Evolutionary conservation across 2,888 invertebrate species (phyloP).

Genomic region (Parnassius glacialis): DNA sequence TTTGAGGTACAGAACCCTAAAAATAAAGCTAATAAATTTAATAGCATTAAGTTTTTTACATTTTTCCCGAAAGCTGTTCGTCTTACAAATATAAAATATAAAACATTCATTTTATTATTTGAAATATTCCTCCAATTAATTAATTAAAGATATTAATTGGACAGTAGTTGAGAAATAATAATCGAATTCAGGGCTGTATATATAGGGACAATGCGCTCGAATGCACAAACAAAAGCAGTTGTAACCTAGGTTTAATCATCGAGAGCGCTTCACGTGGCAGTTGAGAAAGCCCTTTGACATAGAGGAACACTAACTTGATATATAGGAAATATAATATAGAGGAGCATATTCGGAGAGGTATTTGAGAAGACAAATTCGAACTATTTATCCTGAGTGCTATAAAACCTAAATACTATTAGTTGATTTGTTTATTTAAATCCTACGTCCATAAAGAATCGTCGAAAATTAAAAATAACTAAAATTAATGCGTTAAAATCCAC

Average conservation of each 20-base stretch:
- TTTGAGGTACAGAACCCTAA: no score
- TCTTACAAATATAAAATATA: no score
- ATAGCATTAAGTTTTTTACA: no score
- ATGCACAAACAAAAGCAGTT: conserved; percentile 37
- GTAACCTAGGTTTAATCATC: conserved; percentile 38
- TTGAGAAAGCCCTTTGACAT: conserved; percentile 24
- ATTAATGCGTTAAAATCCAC: no score
- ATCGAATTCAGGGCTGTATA: conserved; percentile 6
- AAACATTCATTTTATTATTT: no score
- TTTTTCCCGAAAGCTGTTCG: no score
- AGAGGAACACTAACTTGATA: conserved; percentile 8
- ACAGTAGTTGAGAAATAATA: conserved; percentile 3
- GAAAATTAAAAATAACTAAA: no score
- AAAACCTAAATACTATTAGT: no score
- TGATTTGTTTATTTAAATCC: no score
- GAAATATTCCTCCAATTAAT: no score
- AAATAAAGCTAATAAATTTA: no score
- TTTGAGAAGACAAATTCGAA: not conserved
- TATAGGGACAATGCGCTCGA: conserved; percentile 19
- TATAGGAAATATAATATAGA: conserved; percentile 8
- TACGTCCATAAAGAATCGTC: no score
- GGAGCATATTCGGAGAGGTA: not conserved
- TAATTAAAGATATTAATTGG: not conserved
- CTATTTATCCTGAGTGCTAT: not conserved
- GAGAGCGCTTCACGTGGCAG: conserved; percentile 13